Base-by-base conservation (phyloP, 2,888 invertebrate genomes). In the Callinectes sapidus region DNA sequence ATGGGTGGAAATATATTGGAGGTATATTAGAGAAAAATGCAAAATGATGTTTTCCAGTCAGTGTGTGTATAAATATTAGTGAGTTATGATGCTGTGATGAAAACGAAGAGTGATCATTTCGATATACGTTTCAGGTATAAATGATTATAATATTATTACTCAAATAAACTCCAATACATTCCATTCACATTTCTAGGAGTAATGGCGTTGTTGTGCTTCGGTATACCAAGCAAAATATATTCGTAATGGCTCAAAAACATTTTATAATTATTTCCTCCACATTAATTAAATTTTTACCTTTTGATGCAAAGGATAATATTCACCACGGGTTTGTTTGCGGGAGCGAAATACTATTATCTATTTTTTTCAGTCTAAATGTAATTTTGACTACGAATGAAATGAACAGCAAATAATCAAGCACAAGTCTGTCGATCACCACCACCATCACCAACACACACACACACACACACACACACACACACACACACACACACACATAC, bases 101-200 rank as follows among this genome's bases (percentile, higher is more conserved):
- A 71, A n/a, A 28, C 71, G 71, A 71, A 28, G 28, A 71, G 71
- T 71, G 18, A 71, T 71, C 28, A 71, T 71, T 71, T 71, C 71
- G 71, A 71, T 71, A 71, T 28, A 71, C 71, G 71, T 71, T 71
- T 28, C 71, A 71, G 71, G 28, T n/a, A 71, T 71, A n/a, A 71
- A 71, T 71, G 71, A 71, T 71, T 71, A 71, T n/a, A 18, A 71
- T n/a, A 71, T 23, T 23, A 71, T 71, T 23, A 71, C 23, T 71
- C 16, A 71, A 71, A 71, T 71, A 71, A 10, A 28, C 71, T 8
- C 23, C 23, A 71, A n/a, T n/a, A n/a, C 16, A 71, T 71, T 8
- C n/a, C n/a, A 71, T 71, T 71, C 71, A 23, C 71, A 71, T 71
- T n/a, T 71, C 71, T 71, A 71, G 71, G 71, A 71, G 71, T 71